Conservation (phyloP, 2,113 vertebrate species). For the Amazona vittata region DNA sequence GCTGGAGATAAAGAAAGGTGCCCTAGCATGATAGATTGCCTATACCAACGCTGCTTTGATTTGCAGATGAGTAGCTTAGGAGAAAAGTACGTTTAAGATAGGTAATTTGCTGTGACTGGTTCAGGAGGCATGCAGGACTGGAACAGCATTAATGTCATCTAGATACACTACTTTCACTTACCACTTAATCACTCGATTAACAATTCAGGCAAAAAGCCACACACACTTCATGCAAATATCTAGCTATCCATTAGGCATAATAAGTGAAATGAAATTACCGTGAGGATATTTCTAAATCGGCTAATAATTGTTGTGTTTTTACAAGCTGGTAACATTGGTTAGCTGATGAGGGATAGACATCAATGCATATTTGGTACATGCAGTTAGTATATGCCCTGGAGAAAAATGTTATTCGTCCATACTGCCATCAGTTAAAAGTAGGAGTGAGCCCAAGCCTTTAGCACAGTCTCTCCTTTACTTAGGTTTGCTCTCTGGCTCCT, state of each 20-base stretch:
- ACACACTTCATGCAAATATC: slow-evolving; percentile 69
- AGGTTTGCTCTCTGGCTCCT: neutral
- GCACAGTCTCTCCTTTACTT: neutral
- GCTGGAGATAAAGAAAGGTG: neutral
- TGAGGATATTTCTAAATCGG: slow-evolving; percentile 64
- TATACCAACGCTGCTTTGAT: neutral
- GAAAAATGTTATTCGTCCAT: neutral
- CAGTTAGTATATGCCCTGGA: slow-evolving; percentile 31
- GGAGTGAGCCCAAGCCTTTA: neutral
- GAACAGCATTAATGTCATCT: slow-evolving; percentile 47
- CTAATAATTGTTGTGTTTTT: slow-evolving; percentile 68
- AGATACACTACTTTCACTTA: slow-evolving; percentile 42
- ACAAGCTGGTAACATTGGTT: slow-evolving; percentile 11
- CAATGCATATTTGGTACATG: slow-evolving; percentile 15
- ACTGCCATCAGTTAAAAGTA: neutral
- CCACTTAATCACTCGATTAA: slow-evolving; percentile 62
- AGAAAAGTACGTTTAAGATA: neutral
- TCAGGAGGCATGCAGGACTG: slow-evolving; percentile 32
- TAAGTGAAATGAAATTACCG: slow-evolving; percentile 65
- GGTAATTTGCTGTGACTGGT: slow-evolving; percentile 30
- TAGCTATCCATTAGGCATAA: slow-evolving; percentile 56
- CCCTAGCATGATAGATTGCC: neutral
- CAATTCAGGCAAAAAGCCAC: slow-evolving; percentile 68
- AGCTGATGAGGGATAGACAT: slow-evolving; percentile 21
- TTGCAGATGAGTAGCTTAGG: slow-evolving; percentile 13